A percentile compares a stretch with the other conserved stretches of the same genome.
Evolutionary conservation across 2,797 vertebrate species (phyloP).

Genomic region (Fratercula arctica): DNA sequence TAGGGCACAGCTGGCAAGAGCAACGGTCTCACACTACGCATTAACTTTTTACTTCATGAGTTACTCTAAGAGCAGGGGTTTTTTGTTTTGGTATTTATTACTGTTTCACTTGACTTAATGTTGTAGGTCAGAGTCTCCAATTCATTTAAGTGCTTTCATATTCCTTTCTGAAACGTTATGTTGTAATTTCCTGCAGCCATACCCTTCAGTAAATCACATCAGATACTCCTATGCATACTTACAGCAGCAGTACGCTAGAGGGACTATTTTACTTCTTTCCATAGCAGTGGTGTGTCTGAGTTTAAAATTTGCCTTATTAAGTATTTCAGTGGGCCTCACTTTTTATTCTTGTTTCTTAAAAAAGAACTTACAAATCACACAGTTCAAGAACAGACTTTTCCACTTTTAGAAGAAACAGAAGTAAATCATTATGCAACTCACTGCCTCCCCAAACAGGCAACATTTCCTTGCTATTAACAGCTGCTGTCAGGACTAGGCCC

Average conservation of each 20-base stretch:
- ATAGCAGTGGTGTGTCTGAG: not conserved
- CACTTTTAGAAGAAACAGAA: not conserved
- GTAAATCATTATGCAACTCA: not conserved
- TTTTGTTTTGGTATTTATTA: not conserved
- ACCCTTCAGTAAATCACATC: not conserved
- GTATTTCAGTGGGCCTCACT: not conserved
- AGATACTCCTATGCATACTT: not conserved
- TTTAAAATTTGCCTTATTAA: not conserved
- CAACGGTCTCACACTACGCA: not conserved
- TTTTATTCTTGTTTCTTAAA: not conserved
- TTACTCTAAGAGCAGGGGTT: too few relatives aligned
- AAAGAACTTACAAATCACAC: not conserved
- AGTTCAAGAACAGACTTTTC: not conserved
- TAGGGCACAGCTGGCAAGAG: not conserved
- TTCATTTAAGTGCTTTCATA: not conserved
- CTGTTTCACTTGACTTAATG: not conserved
- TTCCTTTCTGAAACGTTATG: not conserved
- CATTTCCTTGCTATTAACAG: not conserved
- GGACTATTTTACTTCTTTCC: not conserved
- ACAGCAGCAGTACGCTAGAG: slow-evolving; percentile 12
- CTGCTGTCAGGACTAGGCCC: not conserved
- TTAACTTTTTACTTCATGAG: not conserved
- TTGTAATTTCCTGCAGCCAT: not conserved
- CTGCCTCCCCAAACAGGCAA: not conserved
- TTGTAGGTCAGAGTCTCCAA: not conserved